These are phyloP conservation scores for Neopelma chrysocephalum DNA, from an alignment of 2,797 vertebrate genomes.

Conservation along the genomic window DNA sequence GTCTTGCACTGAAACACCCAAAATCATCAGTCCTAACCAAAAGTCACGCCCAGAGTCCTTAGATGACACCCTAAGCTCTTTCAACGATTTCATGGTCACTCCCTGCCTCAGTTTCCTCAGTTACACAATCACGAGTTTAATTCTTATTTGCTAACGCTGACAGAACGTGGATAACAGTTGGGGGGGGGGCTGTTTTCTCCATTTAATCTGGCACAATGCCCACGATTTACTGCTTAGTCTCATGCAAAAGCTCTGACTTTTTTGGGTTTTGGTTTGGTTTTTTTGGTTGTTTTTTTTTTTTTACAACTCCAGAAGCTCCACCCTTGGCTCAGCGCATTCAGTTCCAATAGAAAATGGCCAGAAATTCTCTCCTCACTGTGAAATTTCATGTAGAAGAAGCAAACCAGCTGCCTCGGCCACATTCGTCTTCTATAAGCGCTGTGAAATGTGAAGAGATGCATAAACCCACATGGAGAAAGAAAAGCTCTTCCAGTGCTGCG, in stretches of 20 bases:
- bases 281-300: no score
- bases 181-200: not conserved
- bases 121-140: not conserved
- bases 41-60: not conserved
- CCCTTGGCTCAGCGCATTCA: not conserved
- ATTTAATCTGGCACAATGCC: not conserved
- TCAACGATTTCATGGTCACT: not conserved
- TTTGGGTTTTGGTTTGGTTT: no score
- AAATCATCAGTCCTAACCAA: not conserved
- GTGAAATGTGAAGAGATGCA: not conserved
- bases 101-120: not conserved
- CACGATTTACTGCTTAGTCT: not conserved
- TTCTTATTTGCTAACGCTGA: not conserved
- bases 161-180: not conserved
- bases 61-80: not conserved
- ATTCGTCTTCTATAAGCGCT: not conserved
- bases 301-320: not conserved
- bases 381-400: not conserved
- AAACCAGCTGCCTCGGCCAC: not conserved
- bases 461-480: rapidly evolving
- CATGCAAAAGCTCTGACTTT: not conserved
- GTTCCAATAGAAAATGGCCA: not conserved
- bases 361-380: not conserved
- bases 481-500: not conserved
- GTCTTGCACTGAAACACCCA: not conserved